Base-by-base conservation (phyloP, 2,797 vertebrate species). In the Lutjanus argentimaculatus region DNA sequence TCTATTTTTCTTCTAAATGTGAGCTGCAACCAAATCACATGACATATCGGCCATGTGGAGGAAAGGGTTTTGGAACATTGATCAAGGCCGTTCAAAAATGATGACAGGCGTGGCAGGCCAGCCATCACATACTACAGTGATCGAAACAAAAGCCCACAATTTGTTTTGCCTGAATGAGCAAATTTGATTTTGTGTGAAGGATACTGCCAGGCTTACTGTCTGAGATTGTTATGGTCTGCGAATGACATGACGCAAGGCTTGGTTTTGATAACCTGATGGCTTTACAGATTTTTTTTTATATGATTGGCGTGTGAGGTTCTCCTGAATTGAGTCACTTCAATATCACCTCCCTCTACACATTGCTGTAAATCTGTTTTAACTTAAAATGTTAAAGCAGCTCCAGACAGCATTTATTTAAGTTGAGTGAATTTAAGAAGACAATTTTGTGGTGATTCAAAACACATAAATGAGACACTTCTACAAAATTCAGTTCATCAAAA, bases 161-260 rank as follows among this genome's bases (percentile, higher is more conserved):
- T 67, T 48, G 48, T 67, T 62, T 77, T 45, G 58, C 25, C 22
- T 11, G 2, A 42, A 16, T 1, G 8, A 46, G 49, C 36, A 67
- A 51, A 63, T 85, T 46, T 17, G 42, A 63, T 75, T 67, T 72
- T 56, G 30, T n/a, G 6, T 42, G 22, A 46, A 64, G 45, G 46
- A 48, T 3, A 46, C 67, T 52, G 22, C 36, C 65, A 46, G 36
- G 19, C 12, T 46, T 3, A 51, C 25, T 56, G 8, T 56, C 1
- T 17, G 21, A n/a, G 7, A 0, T 43, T 25, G 58, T 45, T 67
- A 40, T 15, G 7, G 53, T 55, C 48, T n/a, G 43, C 25, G 61
- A 30, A n/a, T 15, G 53, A 36, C 64, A 42, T 40, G 19, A 73
- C 36, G 36, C 16, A 10, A 71, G 22, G n/a, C 52, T 14, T 9